Evolutionary conservation across 2,888 invertebrate genomes (phyloP).

Genomic region (Thera obeliscata): DNA sequence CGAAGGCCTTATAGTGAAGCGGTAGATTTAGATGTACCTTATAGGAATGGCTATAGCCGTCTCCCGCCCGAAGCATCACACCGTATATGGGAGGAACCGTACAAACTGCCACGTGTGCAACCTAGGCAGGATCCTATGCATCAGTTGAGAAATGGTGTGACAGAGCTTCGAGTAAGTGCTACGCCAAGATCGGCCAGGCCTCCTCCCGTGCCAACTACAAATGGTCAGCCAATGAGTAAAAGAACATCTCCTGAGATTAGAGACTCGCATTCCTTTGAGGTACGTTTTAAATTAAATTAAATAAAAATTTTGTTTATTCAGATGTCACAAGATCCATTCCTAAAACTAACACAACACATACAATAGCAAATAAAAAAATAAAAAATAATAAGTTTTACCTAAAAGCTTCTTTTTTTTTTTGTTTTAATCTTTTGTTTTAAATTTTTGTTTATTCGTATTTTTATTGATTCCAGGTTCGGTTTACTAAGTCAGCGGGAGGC

Average conservation of each 20-base stretch:
- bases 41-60: constrained; percentile 72
- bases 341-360: no score
- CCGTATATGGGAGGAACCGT: constrained; percentile 77
- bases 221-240: constrained; percentile 53
- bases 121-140: constrained; percentile 71
- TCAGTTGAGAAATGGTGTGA: constrained; percentile 70
- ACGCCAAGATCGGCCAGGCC: constrained; percentile 72
- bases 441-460: constrained; percentile 2
- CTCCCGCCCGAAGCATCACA: constrained; percentile 63
- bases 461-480: constrained; percentile 79
- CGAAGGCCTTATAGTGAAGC: constrained; percentile 78
- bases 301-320: no score
- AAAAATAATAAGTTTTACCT: no score
- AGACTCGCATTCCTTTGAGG: constrained; percentile 77
- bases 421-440: background rate
- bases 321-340: no score
- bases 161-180: constrained; percentile 75
- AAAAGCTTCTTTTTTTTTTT: no score
- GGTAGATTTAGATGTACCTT: constrained; percentile 71
- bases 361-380: no score
- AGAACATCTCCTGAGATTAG: constrained; percentile 76
- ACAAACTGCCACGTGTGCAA: constrained; percentile 75
- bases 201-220: constrained; percentile 67
- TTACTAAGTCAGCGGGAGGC: constrained; percentile 92
- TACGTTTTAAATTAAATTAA: no score